These are phyloP conservation scores for Microcebus griseorufus DNA, from an alignment of 2,113 vertebrate species.

Conservation along the genomic window DNA sequence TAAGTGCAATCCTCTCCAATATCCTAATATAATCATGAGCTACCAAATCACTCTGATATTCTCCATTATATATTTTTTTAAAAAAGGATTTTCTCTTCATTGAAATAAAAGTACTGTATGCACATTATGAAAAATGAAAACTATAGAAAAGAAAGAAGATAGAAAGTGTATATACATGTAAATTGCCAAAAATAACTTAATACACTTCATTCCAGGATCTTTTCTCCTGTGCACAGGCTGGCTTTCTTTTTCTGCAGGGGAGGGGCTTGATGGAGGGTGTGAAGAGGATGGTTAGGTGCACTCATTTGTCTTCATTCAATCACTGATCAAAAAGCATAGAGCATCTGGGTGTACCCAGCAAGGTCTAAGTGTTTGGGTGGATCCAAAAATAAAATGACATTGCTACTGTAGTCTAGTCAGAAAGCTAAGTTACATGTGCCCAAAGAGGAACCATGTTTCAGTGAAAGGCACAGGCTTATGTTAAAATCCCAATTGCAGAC, in stretches of 20 bases:
- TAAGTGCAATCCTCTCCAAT: background rate
- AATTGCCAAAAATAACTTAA: background rate
- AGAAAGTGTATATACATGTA: background rate
- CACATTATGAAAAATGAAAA: background rate
- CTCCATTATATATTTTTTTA: background rate
- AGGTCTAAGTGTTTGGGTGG: background rate
- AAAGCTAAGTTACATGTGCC: background rate
- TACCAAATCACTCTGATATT: background rate
- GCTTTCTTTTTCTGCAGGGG: background rate
- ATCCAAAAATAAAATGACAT: background rate
- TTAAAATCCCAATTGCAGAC: background rate
- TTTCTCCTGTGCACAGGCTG: background rate
- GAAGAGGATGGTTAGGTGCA: background rate
- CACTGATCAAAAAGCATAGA: background rate
- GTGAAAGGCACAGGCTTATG: background rate
- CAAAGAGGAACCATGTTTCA: background rate
- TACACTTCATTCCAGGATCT: background rate
- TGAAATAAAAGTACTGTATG: background rate
- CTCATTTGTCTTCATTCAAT: background rate
- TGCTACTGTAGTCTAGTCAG: background rate
- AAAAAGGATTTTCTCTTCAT: background rate
- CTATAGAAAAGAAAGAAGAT: background rate
- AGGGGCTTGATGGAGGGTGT: background rate
- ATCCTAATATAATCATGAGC: background rate
- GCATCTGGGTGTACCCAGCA: background rate